Conservation (phyloP, 2,888 invertebrate species). For the Philereme transversata region DNA sequence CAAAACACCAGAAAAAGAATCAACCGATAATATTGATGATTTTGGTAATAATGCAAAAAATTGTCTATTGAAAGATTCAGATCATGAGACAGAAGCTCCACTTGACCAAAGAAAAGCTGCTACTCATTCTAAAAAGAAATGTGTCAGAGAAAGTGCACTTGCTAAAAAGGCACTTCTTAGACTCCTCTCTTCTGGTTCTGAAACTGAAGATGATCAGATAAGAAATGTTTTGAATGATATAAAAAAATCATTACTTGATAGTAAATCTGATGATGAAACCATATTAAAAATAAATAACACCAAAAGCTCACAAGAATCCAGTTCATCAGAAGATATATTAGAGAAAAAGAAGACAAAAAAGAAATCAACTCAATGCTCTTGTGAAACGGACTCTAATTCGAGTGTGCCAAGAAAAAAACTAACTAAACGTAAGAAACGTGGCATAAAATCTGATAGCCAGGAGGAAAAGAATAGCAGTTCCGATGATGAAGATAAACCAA, state of each 20-base stretch:
- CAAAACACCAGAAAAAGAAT: slow-evolving; percentile 24
- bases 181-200: slow-evolving; percentile 69
- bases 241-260: slow-evolving; percentile 48
- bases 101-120: slow-evolving; percentile 34
- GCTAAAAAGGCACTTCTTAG: slow-evolving; percentile 66
- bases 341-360: slow-evolving; percentile 28
- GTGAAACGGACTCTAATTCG: slow-evolving; percentile 1
- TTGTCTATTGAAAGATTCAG: slow-evolving; percentile 27
- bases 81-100: slow-evolving; percentile 27
- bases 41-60: slow-evolving; percentile 20
- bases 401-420: slow-evolving; percentile 14
- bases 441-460: slow-evolving; percentile 31
- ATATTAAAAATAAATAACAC: slow-evolving; percentile 24
- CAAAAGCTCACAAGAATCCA: slow-evolving; percentile 12
- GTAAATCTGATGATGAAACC: slow-evolving; percentile 50
- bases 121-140: slow-evolving; percentile 49
- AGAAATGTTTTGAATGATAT: slow-evolving; percentile 53
- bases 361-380: too few species aligned
- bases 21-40: background rate
- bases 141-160: slow-evolving; percentile 62
- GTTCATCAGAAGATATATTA: slow-evolving; percentile 45
- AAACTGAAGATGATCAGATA: slow-evolving; percentile 64
- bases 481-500: slow-evolving; percentile 46
- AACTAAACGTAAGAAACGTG: slow-evolving; percentile 20
- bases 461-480: slow-evolving; percentile 30